phyloP scores from a whole-genome alignment of 2,888 invertebrate genomes.

The Campopleginae sp. region DNA sequence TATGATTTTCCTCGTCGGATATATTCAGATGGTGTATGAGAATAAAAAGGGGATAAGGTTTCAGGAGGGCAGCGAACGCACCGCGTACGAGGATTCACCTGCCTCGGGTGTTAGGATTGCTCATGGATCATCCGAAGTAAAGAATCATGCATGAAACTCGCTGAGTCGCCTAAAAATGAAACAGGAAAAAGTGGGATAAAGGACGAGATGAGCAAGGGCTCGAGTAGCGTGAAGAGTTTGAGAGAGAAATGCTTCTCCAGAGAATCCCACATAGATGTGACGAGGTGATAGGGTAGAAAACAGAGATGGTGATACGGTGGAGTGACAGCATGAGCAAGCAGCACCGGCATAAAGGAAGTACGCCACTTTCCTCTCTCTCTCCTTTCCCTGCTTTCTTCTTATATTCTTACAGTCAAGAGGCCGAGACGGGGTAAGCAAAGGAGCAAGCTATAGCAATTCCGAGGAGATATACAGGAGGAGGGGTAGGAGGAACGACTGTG shows the following conservation, averaged over 20 bases:
- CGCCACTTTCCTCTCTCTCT: constrained; percentile 53
- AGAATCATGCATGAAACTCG: constrained; percentile 33
- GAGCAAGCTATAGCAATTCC: constrained; percentile 34
- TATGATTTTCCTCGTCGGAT: constrained; percentile 24
- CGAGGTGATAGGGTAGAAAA: constrained; percentile 76
- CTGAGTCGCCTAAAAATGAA: constrained; percentile 45
- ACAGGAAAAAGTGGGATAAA: constrained; percentile 11
- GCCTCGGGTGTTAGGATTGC: background rate
- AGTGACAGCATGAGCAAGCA: constrained; percentile 77
- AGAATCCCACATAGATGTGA: constrained; percentile 73
- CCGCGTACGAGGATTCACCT: constrained; percentile 18
- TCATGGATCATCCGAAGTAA: background rate
- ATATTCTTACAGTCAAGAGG: constrained; percentile 28
- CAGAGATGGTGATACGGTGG: constrained; percentile 81
- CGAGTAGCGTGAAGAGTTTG: constrained; percentile 12
- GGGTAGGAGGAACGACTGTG: constrained; percentile 11
- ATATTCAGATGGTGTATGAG: constrained; percentile 54
- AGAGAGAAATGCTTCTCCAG: constrained; percentile 42
- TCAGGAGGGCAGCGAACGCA: constrained; percentile 25
- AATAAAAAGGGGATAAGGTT: constrained; percentile 54
- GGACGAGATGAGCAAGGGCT: constrained; percentile 3
- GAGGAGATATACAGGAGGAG: constrained; percentile 46
- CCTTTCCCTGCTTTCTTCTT: background rate
- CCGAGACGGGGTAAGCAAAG: constrained; percentile 19
- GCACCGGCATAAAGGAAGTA: constrained; percentile 69